Percentiles rank a stretch among this genome's conserved stretches.
Evolutionary conservation across 2,888 invertebrate genomes (phyloP).

Genomic region (Amiota minor): DNA sequence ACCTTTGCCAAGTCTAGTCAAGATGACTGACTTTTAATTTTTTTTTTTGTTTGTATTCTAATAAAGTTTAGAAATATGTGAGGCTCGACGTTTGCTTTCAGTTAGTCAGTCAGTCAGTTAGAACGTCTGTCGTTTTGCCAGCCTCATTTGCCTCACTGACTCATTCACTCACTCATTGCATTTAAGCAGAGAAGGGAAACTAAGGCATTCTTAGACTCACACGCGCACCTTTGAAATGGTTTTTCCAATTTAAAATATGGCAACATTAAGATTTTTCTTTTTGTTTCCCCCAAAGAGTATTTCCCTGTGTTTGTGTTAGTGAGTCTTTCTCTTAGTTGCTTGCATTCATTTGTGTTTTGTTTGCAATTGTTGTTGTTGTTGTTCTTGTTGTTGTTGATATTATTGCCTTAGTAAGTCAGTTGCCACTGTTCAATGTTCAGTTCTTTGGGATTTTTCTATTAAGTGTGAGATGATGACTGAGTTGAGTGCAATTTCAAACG

Average conservation of each 20-base stretch:
- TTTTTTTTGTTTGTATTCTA: not conserved
- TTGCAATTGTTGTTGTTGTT: no score
- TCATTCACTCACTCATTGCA: constrained; percentile 1
- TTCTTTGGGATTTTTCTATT: not conserved
- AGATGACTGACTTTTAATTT: no score
- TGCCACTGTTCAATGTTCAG: no score
- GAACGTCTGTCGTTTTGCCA: no score
- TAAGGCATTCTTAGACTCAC: not conserved
- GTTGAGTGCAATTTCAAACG: not conserved
- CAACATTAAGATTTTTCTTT: not conserved
- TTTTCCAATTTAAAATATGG: not conserved
- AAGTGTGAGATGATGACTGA: no score
- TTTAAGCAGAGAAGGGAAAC: not conserved
- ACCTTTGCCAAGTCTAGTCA: no score
- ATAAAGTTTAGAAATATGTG: constrained; percentile 21
- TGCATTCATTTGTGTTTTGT: not conserved
- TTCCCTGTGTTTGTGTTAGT: no score
- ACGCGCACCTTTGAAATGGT: constrained; percentile 5
- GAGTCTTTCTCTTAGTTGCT: constrained; percentile 4
- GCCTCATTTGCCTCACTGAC: no score
- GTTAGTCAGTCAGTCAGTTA: not conserved
- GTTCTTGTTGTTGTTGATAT: no score
- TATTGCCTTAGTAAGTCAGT: constrained; percentile 40
- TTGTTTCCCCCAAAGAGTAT: no score
- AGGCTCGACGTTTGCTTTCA: not conserved